Evolutionary conservation across 2,113 vertebrate genomes (phyloP).

Genomic region (Menidia beryllina): DNA sequence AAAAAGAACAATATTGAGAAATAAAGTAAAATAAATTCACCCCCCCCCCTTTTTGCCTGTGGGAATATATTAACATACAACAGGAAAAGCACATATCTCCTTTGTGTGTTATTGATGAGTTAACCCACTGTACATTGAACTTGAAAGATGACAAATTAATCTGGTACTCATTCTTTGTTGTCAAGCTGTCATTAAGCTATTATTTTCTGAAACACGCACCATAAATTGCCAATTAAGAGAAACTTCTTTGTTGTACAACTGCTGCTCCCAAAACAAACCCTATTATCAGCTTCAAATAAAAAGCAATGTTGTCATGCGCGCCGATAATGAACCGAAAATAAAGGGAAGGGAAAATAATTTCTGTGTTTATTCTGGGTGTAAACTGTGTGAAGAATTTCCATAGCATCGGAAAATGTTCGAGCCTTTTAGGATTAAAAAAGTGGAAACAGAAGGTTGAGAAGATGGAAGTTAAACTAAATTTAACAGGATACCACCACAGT

Average conservation of each 20-base stretch:
- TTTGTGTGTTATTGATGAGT: background rate
- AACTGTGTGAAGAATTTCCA: constrained; percentile 14
- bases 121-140: background rate
- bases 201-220: constrained; percentile 7
- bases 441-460: constrained; percentile 31
- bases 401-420: constrained; percentile 2
- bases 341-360: constrained; percentile 7
- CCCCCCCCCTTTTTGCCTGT: too few relatives aligned
- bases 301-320: constrained; percentile 8
- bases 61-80: background rate
- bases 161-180: background rate
- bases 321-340: constrained; percentile 36
- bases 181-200: constrained; percentile 3
- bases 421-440: constrained; percentile 4
- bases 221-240: constrained; percentile 5
- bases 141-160: background rate
- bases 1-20: too few relatives aligned
- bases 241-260: constrained; percentile 3
- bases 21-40: too few relatives aligned
- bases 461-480: constrained; percentile 59
- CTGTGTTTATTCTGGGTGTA: constrained; percentile 17
- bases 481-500: constrained; percentile 64
- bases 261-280: constrained; percentile 27
- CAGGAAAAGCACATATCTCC: background rate
- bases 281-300: constrained; percentile 26